A percentile compares a stretch with the other conserved stretches of the same genome.
Evolutionary conservation across 2,888 invertebrate species (phyloP).

Genomic region (Salticus scenicus): DNA sequence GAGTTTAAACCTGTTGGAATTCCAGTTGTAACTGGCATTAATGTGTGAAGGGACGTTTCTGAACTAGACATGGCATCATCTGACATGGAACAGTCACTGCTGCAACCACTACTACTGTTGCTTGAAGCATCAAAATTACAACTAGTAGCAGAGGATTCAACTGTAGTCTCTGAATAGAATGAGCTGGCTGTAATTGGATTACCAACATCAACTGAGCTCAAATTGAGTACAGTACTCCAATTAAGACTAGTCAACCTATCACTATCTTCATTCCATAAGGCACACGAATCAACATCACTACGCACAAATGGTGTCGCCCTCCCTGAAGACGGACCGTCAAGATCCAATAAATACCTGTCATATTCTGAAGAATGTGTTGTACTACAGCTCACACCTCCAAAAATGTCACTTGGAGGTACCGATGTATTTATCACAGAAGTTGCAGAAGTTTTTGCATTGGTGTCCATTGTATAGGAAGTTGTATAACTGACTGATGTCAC

Average conservation of each 20-base stretch:
- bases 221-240: conserved; percentile 92
- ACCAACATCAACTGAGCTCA: conserved; percentile 80
- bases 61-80: conserved; percentile 39
- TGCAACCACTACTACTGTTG: conserved; percentile 31
- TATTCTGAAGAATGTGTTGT: conserved; percentile 43
- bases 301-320: conserved; percentile 70
- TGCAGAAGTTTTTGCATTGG: conserved; percentile 45
- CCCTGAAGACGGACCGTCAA: conserved; percentile 66
- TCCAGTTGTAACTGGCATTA: conserved; percentile 62
- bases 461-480: conserved; percentile 21
- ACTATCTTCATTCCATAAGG: conserved; percentile 76
- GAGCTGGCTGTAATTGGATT: conserved; percentile 19
- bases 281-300: conserved; percentile 65
- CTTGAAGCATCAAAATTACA: conserved; percentile 38
- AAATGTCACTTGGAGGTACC: conserved; percentile 27
- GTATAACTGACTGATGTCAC: conserved; percentile 19
- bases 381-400: conserved; percentile 7
- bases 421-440: conserved; percentile 57
- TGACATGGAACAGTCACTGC: conserved; percentile 46
- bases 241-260: conserved; percentile 87
- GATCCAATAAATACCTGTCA: conserved; percentile 70
- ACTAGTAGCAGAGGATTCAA: conserved; percentile 10
- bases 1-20: conserved; percentile 36
- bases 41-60: conserved; percentile 62
- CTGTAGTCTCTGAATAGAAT: conserved; percentile 19